Evolutionary conservation across 2,888 invertebrate species (phyloP), one percentile per base, ranked within the genome.

Genomic region (Aspidapion aeneum): DNA sequence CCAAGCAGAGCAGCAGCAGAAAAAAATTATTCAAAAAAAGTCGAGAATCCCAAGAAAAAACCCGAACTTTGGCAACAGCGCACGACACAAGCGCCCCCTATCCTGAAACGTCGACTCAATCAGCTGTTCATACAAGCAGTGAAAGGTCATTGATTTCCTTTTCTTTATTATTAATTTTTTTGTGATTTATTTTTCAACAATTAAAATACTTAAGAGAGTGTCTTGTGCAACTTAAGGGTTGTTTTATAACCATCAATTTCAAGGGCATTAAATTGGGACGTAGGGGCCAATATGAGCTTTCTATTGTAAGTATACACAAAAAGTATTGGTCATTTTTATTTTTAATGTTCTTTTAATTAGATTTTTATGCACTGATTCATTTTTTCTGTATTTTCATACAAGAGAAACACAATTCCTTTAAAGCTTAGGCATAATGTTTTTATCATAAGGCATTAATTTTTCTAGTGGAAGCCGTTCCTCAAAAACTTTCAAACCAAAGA

Each of bases 401-500:
- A 35, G 35, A 35, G 3, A 35, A 7, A 35, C 3, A 35, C 3
- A 12, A 12, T 35, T 7, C 3, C 35, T 7, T 35, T 12, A 35
- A 35, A 35, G 35, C 5, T 3, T 35, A 35, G 35, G 3, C 3
- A 7, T 3, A 35, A 35, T 35, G 35, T 35, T n/a, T n/a, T n/a
- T n/a, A n/a, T n/a, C n/a, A n/a, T n/a, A n/a, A 35, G 12, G 12
- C 12, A 35, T 35, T 35, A 7, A 7, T 3, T 35, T 35, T 69
- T 79, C n/a, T 75, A 91, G 91, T 81, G 92, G 93, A 78, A 90
- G 91, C 81, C 89, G 95, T 78, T 94, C 94, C 68, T 95, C 94
- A 73, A 97, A 97, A 84, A 98, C 98, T 61, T 98, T 98, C 80
- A 98, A 98, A 81, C 98, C 98, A 68, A 98, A 98, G 83, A 98